Base-by-base conservation (phyloP, 1,140 invertebrate genomes). In the Triops longicaudatus region DNA sequence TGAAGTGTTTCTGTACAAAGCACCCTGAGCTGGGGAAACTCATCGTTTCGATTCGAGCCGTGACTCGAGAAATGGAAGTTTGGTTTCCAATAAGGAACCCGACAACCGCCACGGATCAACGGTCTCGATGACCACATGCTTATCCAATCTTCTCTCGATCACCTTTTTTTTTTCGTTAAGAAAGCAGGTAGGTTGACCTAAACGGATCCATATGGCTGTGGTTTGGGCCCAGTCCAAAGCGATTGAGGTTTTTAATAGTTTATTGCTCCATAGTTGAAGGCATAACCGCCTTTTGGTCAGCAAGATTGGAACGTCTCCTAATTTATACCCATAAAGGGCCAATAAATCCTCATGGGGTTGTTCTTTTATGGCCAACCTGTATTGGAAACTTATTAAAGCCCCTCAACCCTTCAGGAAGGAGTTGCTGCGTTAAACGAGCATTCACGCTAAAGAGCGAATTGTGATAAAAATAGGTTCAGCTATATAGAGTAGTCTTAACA, bases 241-340 rank as follows among this genome's bases (percentile, higher is more conserved):
- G 50, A 22, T n/a, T n/a, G 22, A 63, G 14, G 17, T 63, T 63
- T 63, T 63, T 63, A 63, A 63, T 17, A 63, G 11, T 63, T 37
- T 63, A 63, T 63, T n/a, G 22, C 50, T 63, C 17, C 17, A 63
- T 17, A n/a, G 50, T 63, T 22, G 50, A 63, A 63, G 31, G 50
- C 50, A 63, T 63, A 63, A 63, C 50, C 50, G 50, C 50, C 50
- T 63, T 63, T 63, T 63, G 50, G 50, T 63, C 50, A 63, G 50
- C 10, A 63, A 1, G 31, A n/a, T 63, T 63, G 17, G 50, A 63
- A 63, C 50, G 50, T n/a, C 5, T 22, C 50, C 50, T 63, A 63
- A 63, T 63, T 63, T 63, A 63, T 63, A 63, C 50, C 31, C 50
- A 63, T 63, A 63, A 63, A 63, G 22, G 17, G 17, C 50, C 50